phyloP scores from a whole-genome alignment of 2,888 invertebrate species.

The Pandemis cinnamomeana region DNA sequence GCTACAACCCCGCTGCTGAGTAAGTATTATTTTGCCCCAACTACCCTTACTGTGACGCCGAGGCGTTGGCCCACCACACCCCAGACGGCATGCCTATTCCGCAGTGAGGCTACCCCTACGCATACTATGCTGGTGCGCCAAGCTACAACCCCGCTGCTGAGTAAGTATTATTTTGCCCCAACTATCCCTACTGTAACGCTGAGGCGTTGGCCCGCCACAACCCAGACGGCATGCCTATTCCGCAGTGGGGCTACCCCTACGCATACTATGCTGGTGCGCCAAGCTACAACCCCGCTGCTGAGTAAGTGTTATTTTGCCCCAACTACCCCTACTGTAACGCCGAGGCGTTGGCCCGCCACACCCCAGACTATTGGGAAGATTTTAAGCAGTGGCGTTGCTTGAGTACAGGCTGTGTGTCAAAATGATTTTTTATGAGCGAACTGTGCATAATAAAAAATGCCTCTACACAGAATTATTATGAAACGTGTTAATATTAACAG shows the following conservation, averaged over 20 bases:
- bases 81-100: not conserved
- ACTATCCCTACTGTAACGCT: not conserved
- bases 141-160: constrained; percentile 47
- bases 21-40: constrained; percentile 43
- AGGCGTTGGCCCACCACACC: not conserved
- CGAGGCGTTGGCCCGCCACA: not conserved
- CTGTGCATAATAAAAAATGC: no score
- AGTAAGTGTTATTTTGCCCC: constrained; percentile 48
- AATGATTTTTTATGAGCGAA: no score
- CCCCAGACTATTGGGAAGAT: not conserved
- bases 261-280: constrained; percentile 51
- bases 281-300: constrained; percentile 53
- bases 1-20: constrained; percentile 57
- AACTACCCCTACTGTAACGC: not conserved
- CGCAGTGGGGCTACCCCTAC: constrained; percentile 8
- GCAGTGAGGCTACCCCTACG: constrained; percentile 24
- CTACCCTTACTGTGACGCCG: not conserved
- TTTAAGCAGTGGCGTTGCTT: no score
- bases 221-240: not conserved
- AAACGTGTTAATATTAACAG: no score
- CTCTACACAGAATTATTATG: no score
- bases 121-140: constrained; percentile 50
- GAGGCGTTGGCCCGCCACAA: not conserved
- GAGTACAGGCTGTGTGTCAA: no score
- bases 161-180: not conserved